Evolutionary conservation across 2,888 invertebrate species (phyloP).

Genomic region (Baccha elongata): DNA sequence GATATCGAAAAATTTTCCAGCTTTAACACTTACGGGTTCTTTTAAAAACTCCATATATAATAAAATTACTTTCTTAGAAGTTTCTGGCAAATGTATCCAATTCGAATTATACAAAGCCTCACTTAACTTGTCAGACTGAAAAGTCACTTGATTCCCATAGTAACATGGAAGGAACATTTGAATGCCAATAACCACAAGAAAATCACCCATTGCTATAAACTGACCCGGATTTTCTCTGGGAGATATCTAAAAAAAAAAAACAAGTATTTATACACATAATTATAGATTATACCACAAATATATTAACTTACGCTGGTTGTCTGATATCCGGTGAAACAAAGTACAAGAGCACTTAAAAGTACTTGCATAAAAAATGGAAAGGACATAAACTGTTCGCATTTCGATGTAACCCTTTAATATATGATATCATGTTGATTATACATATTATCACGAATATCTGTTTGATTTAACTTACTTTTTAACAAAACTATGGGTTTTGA

Average conservation of each 20-base stretch:
- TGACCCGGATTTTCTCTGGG: constrained; percentile 1
- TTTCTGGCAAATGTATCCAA: constrained; percentile 76
- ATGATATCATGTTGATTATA: neutral
- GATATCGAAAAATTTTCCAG: constrained; percentile 78
- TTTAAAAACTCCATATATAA: constrained; percentile 78
- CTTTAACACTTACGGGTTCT: constrained; percentile 75
- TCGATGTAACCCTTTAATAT: constrained; percentile 9
- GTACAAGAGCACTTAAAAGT: constrained; percentile 76
- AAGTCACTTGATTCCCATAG: constrained; percentile 78
- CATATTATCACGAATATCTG: no score
- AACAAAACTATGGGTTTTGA: constrained; percentile 10
- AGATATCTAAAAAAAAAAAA: constrained; percentile 19
- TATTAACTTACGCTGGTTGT: constrained; percentile 73
- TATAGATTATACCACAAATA: neutral
- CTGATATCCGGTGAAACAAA: constrained; percentile 77
- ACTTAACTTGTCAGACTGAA: constrained; percentile 75
- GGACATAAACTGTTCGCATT: constrained; percentile 65
- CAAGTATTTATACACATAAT: no score
- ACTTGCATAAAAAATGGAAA: constrained; percentile 76
- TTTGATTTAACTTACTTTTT: constrained; percentile 12
- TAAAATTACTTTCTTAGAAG: constrained; percentile 75
- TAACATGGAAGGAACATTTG: constrained; percentile 80
- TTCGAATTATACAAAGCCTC: constrained; percentile 77
- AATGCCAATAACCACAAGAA: constrained; percentile 76
- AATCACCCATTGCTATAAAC: constrained; percentile 74